Percentiles rank a stretch among this genome's conserved stretches.
These are phyloP conservation scores for Hydractinia symbiolongicarpus DNA, from an alignment of 30 jellyfish, hydroid and myxozoan genomes.

Conservation along the genomic window DNA sequence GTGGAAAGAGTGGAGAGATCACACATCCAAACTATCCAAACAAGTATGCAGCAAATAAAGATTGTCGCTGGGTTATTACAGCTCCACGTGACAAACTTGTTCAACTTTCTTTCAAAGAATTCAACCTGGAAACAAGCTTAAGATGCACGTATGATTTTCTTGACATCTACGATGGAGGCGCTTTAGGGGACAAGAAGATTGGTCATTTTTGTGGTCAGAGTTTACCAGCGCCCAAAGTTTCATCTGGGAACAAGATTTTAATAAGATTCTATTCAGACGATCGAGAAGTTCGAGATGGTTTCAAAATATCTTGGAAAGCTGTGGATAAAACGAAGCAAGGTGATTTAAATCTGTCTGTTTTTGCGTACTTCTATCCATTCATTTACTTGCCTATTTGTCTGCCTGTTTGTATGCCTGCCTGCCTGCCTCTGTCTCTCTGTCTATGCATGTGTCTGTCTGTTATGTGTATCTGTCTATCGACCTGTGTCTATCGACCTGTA, in stretches of 20 bases:
- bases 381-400: background rate
- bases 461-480: too few species aligned
- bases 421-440: background rate
- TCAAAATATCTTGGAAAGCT: constrained; percentile 16
- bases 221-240: constrained; percentile 18
- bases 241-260: constrained; percentile 13
- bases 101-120: constrained; percentile 12
- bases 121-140: constrained; percentile 55
- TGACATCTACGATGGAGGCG: constrained; percentile 29
- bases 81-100: constrained; percentile 29
- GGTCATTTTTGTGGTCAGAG: constrained; percentile 76
- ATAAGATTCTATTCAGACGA: constrained; percentile 20
- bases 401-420: background rate
- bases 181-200: background rate
- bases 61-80: constrained; percentile 58
- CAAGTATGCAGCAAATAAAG: constrained; percentile 31
- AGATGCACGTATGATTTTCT: constrained; percentile 56
- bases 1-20: constrained; percentile 4
- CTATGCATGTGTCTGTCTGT: too few species aligned
- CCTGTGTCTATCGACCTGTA: too few species aligned
- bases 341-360: background rate
- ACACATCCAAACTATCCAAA: constrained; percentile 39
- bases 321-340: constrained; percentile 3
- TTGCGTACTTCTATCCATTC: background rate
- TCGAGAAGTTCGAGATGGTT: constrained; percentile 14